Evolutionary conservation across 2,113 vertebrate species (phyloP), one percentile per base, ranked within the genome.

Genomic region (Centrocercus urophasianus): DNA sequence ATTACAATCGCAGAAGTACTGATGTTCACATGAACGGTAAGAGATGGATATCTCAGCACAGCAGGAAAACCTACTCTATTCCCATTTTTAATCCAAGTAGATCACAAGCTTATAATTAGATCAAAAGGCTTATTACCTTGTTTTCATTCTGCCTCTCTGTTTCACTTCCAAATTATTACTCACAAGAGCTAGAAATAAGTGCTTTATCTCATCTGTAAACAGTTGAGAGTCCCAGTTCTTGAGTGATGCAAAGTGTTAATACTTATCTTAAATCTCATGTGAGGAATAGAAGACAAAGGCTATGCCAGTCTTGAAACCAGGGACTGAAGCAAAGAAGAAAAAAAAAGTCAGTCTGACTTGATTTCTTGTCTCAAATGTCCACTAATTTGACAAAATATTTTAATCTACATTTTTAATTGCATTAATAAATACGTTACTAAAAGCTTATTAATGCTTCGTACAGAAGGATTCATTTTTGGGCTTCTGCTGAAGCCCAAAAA

Each of bases 151-250:
- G 12, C 40, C 25, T 81, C 27, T 59, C n/a, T 72, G 20, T 75
- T 93, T 93, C 75, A 52, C 21, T 82, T 94, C 45, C 36, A 71
- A 5, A 66, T 79, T 89, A 40, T 83, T 89, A 83, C 59, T 73
- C 30, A 25, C 27, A 56, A 60, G 11, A 73, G 36, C 36, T 67
- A 76, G 60, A 74, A 74, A 88, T 71, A 20, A 72, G 15, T 84
- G n/a, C 10, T 87, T 87, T 92, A 47, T 84, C 16, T 66, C 40
- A 45, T 3, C 12, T 69, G 11, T 60, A 38, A 67, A 30, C 56
- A 92, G 21, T 0, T 3, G 42, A 15, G 30, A 43, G 69, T 73
- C 40, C 28, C 45, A 57, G 36, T 67, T 88, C 32, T 71, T 81
- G 38, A 57, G 34, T 5, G 1, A 32, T 2, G 0, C 52, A 15